Percentiles rank a stretch among this genome's conserved stretches.
Conservation (phyloP, 2,888 invertebrate species). For the Hoplodrina ambigua region DNA sequence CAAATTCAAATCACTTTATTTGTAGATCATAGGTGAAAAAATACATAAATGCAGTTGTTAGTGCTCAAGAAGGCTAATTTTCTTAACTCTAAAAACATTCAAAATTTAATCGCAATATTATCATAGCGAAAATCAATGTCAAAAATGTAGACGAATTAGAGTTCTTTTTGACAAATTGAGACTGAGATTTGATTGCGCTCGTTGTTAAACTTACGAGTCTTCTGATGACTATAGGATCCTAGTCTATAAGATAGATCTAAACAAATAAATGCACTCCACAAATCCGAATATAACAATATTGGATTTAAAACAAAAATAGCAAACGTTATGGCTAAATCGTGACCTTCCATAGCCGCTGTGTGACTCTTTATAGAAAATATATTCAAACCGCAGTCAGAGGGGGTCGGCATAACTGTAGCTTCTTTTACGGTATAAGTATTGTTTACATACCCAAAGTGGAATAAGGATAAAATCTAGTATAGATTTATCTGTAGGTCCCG, state of each 20-base stretch:
- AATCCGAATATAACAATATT: constrained; percentile 46
- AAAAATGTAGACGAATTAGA: no score
- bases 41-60: no score
- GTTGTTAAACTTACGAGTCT: no score
- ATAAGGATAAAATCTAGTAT: constrained; percentile 57
- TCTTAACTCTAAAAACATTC: no score
- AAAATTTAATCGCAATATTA: no score
- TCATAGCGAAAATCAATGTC: no score
- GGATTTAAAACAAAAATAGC: constrained; percentile 55
- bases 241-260: constrained; percentile 23
- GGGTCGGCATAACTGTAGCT: constrained; percentile 73
- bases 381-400: constrained; percentile 76
- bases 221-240: not conserved
- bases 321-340: constrained; percentile 59
- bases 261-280: constrained; percentile 47
- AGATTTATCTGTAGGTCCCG: constrained; percentile 53
- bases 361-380: constrained; percentile 60
- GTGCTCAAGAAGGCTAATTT: no score
- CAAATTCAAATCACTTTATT: no score
- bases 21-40: no score
- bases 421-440: constrained; percentile 77
- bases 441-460: constrained; percentile 61
- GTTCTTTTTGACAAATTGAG: no score
- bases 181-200: no score
- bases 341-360: constrained; percentile 50